Evolutionary conservation across 2,888 invertebrate species (phyloP), one percentile per base, ranked within the genome.

Genomic region (Tetheella fluctuosa): DNA sequence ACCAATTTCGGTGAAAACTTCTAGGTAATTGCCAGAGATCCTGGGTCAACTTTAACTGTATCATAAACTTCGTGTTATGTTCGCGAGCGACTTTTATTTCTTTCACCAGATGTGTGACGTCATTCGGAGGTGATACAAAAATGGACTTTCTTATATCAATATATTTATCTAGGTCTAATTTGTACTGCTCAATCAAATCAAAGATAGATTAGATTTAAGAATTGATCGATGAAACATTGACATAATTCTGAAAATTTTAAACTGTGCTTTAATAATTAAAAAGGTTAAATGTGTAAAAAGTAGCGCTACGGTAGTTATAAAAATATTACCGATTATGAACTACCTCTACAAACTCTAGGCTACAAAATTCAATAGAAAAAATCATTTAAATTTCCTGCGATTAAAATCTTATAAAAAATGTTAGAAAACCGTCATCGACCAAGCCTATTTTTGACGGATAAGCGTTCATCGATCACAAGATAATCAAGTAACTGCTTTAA

Each of bases 401-500:
- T 42, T 42, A 20, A 2, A n/a, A 48, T 48, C 48, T 15, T 10
- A 48, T n/a, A 20, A 2, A 48, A 48, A 20, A 1, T 48, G 15
- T 62, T 59, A 62, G 64, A 63, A 59, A 30, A 48, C 17, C 28
- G 79, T 79, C 76, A 79, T 68, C 65, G 76, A 71, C 75, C 76
- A 68, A 64, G 37, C 54, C 68, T 72, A 77, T 81, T 85, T 65
- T 61, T 57, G 59, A 60, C 23, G 61, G 84, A 85, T 84, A 80
- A 82, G 54, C 23, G 65, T 60, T 59, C 23, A 56, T 17, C 48
- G 17, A 48, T 48, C 48, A 48, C 20, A 6, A 48, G 48, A 15
- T 48, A 48, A 48, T 48, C 42, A 48, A 20, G 48, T 48, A 10
- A 20, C 17, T 48, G 8, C 48, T 20, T 42, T 42, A 7, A 42